Base-by-base conservation (phyloP, 2,888 invertebrate genomes). In the Synanthedon vespiformis region DNA sequence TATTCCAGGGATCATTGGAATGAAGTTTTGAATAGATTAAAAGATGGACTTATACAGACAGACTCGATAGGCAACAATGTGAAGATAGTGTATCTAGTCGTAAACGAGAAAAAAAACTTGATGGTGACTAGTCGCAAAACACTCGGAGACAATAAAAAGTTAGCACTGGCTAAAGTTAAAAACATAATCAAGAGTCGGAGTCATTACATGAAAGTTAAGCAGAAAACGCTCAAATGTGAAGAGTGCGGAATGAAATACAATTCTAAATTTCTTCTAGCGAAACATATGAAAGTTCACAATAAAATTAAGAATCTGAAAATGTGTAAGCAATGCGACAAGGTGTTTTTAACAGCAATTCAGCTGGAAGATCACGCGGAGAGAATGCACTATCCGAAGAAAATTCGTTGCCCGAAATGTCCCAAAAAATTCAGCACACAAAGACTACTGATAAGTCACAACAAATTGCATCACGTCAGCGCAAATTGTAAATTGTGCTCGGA, bases 341-440 rank as follows among this genome's bases (percentile, higher is more conserved):
- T 65, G 6, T 81, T 81, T 49, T 52, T 63, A 4, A 67, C 70
- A 1, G 54, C 63, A 49, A 18, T 51, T 2, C 69, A 69, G 51
- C 56, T 82, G 10, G 61, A 68, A 3, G 68, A 70, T 6, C 82
- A 83, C 54, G 58, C 61, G 0, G 75, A 79, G 55, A 67, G 80
- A 60, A 61, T 80, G 0, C 83, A 83, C 56, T 68, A 70, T 56
- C 77, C 79, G 10, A 82, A 80, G 60, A 72, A 57, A 52, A 53
- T 80, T 4, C 60, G 65, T 56, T 83, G 82, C 57, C 53, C 64
- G 2, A 70, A 75, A 55, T 83, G 83, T 57, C 51, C 67, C 0
- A 79, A 77, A 66, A 80, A 62, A 71, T 77, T 60, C 8, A 76
- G 80, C 52, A 77, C 81, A 5, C 60, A 68, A 5, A 71, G 63